phyloP scores from a whole-genome alignment of 2,113 vertebrate genomes.

The Chlorodrepanis virens region DNA sequence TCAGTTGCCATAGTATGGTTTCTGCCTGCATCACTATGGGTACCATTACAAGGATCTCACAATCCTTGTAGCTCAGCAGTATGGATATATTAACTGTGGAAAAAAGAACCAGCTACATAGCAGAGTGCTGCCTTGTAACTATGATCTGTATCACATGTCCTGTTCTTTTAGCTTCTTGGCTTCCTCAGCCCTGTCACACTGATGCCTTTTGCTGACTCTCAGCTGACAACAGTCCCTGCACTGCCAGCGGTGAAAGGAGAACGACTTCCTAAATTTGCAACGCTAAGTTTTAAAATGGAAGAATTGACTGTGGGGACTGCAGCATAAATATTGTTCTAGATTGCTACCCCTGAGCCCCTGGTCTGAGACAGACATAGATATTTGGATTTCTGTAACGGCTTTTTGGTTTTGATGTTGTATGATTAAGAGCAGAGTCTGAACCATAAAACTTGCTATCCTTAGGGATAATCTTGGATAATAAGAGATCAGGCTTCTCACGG shows the following conservation, averaged over 20 bases:
- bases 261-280: neutral
- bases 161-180: neutral
- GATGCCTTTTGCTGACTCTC: neutral
- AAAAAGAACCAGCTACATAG: neutral
- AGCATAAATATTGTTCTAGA: neutral
- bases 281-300: neutral
- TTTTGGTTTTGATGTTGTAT: neutral
- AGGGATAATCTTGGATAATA: neutral
- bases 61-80: neutral
- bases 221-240: neutral
- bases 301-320: neutral
- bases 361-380: neutral
- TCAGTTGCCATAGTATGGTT: neutral
- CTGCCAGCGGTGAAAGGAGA: neutral
- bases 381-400: neutral
- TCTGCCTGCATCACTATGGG: neutral
- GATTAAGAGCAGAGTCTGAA: neutral
- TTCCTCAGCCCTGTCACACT: neutral
- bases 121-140: neutral
- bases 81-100: neutral
- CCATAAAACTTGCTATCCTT: neutral
- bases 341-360: neutral
- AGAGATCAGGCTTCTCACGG: neutral
- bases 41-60: neutral
- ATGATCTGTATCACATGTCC: neutral